Base-by-base conservation (phyloP, 2,113 vertebrate species). In the Chlamydotis undulata region DNA sequence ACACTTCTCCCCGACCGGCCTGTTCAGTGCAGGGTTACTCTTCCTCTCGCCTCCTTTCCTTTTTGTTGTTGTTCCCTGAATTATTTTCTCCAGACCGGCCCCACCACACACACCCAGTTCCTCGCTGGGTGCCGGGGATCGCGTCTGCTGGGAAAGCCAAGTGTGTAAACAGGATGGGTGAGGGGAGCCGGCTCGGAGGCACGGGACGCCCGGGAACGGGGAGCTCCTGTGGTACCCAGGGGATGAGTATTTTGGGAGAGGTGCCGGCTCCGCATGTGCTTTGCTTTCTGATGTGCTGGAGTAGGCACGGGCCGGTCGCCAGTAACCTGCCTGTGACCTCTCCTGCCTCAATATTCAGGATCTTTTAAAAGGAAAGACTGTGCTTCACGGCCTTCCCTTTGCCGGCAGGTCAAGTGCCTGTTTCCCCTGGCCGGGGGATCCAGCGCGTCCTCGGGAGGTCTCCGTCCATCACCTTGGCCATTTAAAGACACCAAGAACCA, bases 311-410 rank as follows among this genome's bases (percentile, higher is more conserved):
- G 81, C 87, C 0, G 1, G 24, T 52, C 2, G 31, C 87, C 91
- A 89, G 61, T 39, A 74, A 90, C 94, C 94, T 53, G 50, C 82
- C 79, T 22, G 39, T 83, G 90, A 94, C 96, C 92, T 81, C 67
- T 56, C 69, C 84, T 68, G 68, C 79, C 88, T 88, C 21, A 47
- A 67, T 53, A 61, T 52, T 85, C 81, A 17, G 7, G 61, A 56
- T 29, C 55, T 91, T 67, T 47, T 5, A 37, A 53, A 73, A 83
- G 90, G 87, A 80, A 94, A 37, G 80, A 12, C 71, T 41, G n/a
- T 64, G 68, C 63, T 37, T 39, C 1, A 1, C 23, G 26, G 43
- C 29, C 33, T 45, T 60, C 57, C 61, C 61, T 39, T 57, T 4
- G 29, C 76, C 9, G 3, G 24, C 39, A 8, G 76, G 10, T 84